Percentiles rank a stretch among this genome's conserved stretches.
phyloP scores from a whole-genome alignment of 2,113 vertebrate genomes.

The Siniperca chuatsi region DNA sequence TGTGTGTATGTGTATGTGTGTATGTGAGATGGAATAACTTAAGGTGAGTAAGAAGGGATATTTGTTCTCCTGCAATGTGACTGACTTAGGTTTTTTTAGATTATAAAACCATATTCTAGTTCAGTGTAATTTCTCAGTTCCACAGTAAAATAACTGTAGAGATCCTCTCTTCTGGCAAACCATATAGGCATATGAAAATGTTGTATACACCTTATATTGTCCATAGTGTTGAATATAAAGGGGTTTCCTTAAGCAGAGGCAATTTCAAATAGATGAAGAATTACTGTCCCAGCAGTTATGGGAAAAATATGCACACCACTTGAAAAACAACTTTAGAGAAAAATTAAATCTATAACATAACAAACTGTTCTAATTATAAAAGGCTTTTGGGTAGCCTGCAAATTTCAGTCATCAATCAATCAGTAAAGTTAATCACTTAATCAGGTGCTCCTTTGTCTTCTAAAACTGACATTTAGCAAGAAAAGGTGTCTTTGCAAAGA shows the following conservation, averaged over 20 bases:
- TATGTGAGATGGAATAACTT: slow-evolving; percentile 18
- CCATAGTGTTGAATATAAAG: background rate
- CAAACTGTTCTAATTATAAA: background rate
- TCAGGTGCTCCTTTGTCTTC: background rate
- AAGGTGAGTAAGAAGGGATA: slow-evolving; percentile 23
- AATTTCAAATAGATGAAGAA: background rate
- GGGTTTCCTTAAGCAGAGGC: background rate
- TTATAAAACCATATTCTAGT: background rate
- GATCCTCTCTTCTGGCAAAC: background rate
- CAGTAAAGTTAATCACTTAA: background rate
- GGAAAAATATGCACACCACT: background rate
- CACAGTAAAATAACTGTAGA: background rate
- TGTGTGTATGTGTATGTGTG: slow-evolving; percentile 10
- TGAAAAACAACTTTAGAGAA: no score
- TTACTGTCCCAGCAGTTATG: background rate
- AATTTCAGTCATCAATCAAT: background rate
- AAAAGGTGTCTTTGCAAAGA: background rate
- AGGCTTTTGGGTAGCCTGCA: background rate
- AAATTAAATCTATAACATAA: background rate
- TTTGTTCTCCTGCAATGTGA: slow-evolving; percentile 31
- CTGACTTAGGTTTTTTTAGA: slow-evolving; percentile 1
- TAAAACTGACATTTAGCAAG: background rate
- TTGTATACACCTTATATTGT: background rate
- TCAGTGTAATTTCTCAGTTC: background rate
- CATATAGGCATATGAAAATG: background rate